Evolutionary conservation across 2,888 invertebrate species (phyloP).

Genomic region (Odiellus spinosus): DNA sequence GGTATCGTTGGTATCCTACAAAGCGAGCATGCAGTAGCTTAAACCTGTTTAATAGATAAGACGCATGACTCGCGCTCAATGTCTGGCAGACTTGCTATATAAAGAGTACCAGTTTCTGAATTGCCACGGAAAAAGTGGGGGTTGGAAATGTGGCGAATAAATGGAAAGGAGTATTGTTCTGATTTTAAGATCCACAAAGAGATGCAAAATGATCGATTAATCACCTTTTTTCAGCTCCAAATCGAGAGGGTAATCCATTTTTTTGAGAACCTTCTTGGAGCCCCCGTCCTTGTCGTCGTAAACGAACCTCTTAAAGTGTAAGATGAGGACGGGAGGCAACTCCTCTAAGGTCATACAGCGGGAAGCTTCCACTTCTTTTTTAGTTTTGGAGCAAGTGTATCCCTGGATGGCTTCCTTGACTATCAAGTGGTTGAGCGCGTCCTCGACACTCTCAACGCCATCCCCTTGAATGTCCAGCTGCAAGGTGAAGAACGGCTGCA

Average conservation of each 20-base stretch:
- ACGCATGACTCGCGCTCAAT: too few relatives aligned
- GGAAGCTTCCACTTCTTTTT: slow-evolving; percentile 68
- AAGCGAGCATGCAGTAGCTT: too few relatives aligned
- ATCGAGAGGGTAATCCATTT: slow-evolving; percentile 73
- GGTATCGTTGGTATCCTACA: too few relatives aligned
- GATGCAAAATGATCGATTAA: slow-evolving; percentile 35
- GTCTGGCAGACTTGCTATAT: too few relatives aligned
- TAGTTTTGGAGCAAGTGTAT: slow-evolving; percentile 61
- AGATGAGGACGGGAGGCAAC: slow-evolving; percentile 67
- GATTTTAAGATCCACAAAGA: slow-evolving; percentile 1
- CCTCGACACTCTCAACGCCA: slow-evolving; percentile 46
- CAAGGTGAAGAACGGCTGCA: slow-evolving; percentile 89
- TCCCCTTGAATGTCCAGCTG: slow-evolving; percentile 73
- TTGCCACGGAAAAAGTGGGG: too few relatives aligned
- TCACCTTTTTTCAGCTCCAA: slow-evolving; percentile 65
- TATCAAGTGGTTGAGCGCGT: slow-evolving; percentile 71
- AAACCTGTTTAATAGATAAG: too few relatives aligned
- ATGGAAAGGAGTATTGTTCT: too few relatives aligned
- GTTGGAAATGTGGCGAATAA: too few relatives aligned
- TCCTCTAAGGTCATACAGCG: slow-evolving; percentile 77
- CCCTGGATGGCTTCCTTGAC: slow-evolving; percentile 73
- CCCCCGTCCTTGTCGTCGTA: slow-evolving; percentile 70
- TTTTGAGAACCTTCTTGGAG: slow-evolving; percentile 80
- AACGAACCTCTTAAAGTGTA: slow-evolving; percentile 82
- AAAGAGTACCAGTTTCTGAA: too few relatives aligned